Evolutionary conservation across 2,113 vertebrate species (phyloP).

Genomic region (Dipodomys stephensi): DNA sequence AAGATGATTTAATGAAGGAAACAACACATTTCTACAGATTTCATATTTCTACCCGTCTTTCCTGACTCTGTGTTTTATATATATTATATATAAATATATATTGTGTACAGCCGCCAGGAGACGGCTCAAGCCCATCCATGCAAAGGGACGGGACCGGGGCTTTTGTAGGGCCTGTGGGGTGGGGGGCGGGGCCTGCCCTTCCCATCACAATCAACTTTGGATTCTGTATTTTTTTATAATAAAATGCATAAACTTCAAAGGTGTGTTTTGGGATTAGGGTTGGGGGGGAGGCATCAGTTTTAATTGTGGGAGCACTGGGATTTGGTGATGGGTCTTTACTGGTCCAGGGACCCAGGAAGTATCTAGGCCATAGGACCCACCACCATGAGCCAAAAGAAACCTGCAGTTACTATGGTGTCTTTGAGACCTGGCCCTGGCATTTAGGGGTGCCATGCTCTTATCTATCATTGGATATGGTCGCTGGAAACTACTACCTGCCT

Average conservation of each 20-base stretch:
- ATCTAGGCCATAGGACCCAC: too few species aligned
- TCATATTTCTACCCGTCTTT: constrained; percentile 71
- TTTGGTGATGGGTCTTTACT: too few species aligned
- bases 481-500: not conserved
- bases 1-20: constrained; percentile 28
- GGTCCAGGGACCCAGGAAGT: too few species aligned
- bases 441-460: too few species aligned
- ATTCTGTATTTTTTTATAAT: constrained; percentile 91
- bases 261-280: not conserved
- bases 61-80: constrained; percentile 84
- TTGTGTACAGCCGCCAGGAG: constrained; percentile 70
- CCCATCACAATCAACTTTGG: constrained; percentile 80
- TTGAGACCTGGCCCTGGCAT: not conserved
- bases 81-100: constrained; percentile 85
- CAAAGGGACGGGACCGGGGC: not conserved
- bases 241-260: constrained; percentile 80
- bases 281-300: too few species aligned
- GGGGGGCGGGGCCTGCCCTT: not conserved
- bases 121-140: not conserved
- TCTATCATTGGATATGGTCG: too few species aligned
- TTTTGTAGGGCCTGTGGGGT: constrained; percentile 60
- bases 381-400: not conserved
- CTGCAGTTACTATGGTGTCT: rapidly evolving
- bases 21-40: constrained; percentile 70
- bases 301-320: rapidly evolving